Percentiles rank a stretch among this genome's conserved stretches.
Evolutionary conservation across 2,888 invertebrate species (phyloP).

Genomic region (Glomeris marginata): DNA sequence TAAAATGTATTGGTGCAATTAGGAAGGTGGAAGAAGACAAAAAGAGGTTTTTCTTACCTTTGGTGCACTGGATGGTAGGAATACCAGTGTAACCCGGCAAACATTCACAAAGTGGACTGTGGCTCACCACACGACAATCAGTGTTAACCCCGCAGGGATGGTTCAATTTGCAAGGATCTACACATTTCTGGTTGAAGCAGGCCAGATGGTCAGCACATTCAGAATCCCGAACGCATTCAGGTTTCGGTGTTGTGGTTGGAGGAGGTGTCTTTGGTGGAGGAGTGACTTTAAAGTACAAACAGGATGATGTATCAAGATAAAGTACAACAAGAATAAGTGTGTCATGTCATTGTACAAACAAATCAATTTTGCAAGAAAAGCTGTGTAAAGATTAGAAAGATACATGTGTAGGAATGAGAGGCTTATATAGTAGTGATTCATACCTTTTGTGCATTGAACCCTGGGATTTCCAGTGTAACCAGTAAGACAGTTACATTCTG

Average conservation of each 20-base stretch:
- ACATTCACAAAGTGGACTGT: conserved; percentile 61
- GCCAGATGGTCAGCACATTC: conserved; percentile 16
- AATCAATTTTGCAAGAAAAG: no score
- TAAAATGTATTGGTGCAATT: conserved; percentile 13
- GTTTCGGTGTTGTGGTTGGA: not conserved
- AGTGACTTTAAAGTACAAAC: not conserved
- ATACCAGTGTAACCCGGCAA: conserved; percentile 57
- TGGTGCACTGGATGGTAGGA: conserved; percentile 52
- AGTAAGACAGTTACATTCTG: conserved; percentile 51
- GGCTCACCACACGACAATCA: conserved; percentile 55
- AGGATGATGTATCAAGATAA: no score
- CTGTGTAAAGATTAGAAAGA: no score
- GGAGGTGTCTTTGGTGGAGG: not conserved
- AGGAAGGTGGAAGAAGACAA: no score
- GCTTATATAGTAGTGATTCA: not conserved
- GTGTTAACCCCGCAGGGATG: conserved; percentile 54
- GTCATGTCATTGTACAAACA: no score
- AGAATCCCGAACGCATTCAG: conserved; percentile 10
- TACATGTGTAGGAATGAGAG: no score
- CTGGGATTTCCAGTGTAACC: conserved; percentile 39
- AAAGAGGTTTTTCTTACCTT: conserved; percentile 28
- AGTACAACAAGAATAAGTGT: no score
- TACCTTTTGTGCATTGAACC: conserved; percentile 14
- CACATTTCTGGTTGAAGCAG: conserved; percentile 19
- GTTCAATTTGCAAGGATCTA: conserved; percentile 48